phyloP scores from a whole-genome alignment of 37 sponge, comb jelly and placozoan species.

The Diacarnus erythraeanus region DNA sequence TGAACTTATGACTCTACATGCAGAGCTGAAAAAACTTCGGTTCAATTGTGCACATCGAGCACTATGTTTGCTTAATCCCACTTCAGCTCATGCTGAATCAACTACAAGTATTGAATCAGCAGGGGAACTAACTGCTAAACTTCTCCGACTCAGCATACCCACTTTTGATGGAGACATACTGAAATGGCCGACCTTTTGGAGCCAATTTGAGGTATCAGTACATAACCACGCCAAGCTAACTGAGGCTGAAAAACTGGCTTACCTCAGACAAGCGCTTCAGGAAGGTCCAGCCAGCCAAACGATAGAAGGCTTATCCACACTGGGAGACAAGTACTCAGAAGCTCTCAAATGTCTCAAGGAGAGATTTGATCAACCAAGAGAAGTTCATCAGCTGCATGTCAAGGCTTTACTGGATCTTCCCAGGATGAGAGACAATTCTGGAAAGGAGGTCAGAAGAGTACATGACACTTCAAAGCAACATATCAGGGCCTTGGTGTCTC shows the following conservation, averaged over 20 bases:
- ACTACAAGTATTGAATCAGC: too few relatives aligned
- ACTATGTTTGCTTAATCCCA: too few relatives aligned
- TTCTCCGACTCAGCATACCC: constrained; percentile 15
- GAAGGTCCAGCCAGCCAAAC: background rate
- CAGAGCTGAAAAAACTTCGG: too few relatives aligned
- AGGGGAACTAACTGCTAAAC: too few relatives aligned
- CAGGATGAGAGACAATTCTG: constrained; percentile 10
- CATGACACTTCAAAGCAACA: too few relatives aligned
- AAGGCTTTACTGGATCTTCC: constrained; percentile 7
- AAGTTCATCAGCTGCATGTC: constrained; percentile 29
- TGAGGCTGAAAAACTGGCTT: constrained; percentile 24
- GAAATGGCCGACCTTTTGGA: too few relatives aligned
- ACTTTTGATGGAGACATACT: constrained; percentile 27
- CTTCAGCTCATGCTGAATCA: too few relatives aligned
- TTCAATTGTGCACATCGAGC: too few relatives aligned
- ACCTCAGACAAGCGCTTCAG: constrained; percentile 21
- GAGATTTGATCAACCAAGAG: constrained; percentile 14
- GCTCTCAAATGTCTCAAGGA: constrained; percentile 10
- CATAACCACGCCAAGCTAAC: too few relatives aligned
- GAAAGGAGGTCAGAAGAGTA: constrained; percentile 28
- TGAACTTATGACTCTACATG: too few relatives aligned
- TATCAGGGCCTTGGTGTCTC: constrained; percentile 12
- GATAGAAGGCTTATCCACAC: constrained; percentile 24
- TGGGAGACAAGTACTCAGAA: constrained; percentile 30
- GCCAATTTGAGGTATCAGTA: too few relatives aligned